Conservation (phyloP, 1,140 invertebrate species). For the Diprion similis region DNA sequence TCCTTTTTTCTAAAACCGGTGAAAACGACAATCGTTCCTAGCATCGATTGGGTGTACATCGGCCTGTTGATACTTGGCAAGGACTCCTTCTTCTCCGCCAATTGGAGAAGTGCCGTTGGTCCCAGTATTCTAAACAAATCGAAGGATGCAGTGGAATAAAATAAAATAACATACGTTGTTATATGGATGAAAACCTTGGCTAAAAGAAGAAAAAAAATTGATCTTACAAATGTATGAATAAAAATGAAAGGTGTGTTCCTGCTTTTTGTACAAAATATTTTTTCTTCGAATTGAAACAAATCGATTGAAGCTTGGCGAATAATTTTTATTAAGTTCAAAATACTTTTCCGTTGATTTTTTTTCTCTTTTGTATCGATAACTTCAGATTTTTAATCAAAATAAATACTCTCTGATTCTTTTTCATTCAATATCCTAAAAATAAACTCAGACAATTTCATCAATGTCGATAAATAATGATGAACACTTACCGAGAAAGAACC, state of each 20-base stretch:
- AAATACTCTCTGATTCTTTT: too few species aligned
- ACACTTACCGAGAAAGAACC: too few species aligned
- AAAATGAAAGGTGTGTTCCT: too few species aligned
- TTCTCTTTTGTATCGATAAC: too few species aligned
- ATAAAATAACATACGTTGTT: slow-evolving; percentile 32
- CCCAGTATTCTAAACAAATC: slow-evolving; percentile 70
- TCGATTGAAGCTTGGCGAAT: too few species aligned
- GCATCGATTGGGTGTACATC: slow-evolving; percentile 86
- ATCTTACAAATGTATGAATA: not conserved
- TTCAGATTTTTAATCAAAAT: too few species aligned
- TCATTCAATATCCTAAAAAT: too few species aligned
- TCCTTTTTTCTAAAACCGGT: slow-evolving; percentile 88
- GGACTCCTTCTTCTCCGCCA: slow-evolving; percentile 73
- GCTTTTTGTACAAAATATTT: not conserved
- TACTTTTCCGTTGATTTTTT: too few species aligned
- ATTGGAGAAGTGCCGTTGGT: slow-evolving; percentile 77
- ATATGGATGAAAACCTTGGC: not conserved
- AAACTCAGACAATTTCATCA: too few species aligned
- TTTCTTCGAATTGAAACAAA: slow-evolving; percentile 8
- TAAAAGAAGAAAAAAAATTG: slow-evolving; percentile 3
- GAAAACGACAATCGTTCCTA: slow-evolving; percentile 85
- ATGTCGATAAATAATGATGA: too few species aligned
- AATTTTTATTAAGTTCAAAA: too few species aligned
- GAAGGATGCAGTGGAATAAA: slow-evolving; percentile 14
- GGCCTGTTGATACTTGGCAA: slow-evolving; percentile 77